Evolutionary conservation across 2,797 vertebrate genomes (phyloP).

Genomic region (Sebastes ruberrimus): DNA sequence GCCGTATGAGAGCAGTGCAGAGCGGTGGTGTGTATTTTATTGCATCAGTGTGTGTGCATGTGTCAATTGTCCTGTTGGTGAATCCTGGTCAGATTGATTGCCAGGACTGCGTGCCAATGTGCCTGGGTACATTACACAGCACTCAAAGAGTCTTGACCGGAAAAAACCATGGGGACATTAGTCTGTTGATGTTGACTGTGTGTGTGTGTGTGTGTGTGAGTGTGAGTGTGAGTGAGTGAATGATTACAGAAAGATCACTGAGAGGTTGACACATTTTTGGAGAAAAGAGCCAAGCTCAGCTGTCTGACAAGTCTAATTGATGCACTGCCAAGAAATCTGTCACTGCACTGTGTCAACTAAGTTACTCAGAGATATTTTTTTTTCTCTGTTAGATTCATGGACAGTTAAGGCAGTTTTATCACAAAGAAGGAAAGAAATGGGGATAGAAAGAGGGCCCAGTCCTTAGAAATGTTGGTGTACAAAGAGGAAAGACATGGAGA

Average conservation of each 20-base stretch:
- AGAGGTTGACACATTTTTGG: constrained; percentile 39
- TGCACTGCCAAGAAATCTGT: constrained; percentile 45
- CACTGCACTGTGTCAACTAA: constrained; percentile 15
- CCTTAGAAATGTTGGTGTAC: not conserved
- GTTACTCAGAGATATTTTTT: not conserved
- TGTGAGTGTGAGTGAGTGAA: not conserved
- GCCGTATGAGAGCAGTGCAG: too few relatives aligned
- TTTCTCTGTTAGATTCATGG: constrained; percentile 6
- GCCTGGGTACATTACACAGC: constrained; percentile 13
- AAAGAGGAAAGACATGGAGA: not conserved
- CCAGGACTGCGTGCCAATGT: constrained; percentile 11
- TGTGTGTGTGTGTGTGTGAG: not conserved
- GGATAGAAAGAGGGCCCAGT: not conserved
- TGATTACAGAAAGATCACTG: constrained; percentile 36
- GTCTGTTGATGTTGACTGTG: not conserved
- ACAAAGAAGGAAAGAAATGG: not conserved
- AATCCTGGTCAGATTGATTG: constrained; percentile 1
- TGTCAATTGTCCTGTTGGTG: constrained; percentile 5
- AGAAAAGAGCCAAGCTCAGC: constrained; percentile 43
- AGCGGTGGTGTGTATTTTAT: not conserved
- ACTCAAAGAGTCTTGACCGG: not conserved
- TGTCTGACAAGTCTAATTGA: constrained; percentile 58
- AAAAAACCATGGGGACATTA: not conserved
- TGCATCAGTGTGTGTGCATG: not conserved
- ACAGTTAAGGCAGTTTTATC: constrained; percentile 25